These are phyloP conservation scores for Syngnathus scovelli DNA, from an alignment of 2,113 vertebrate species.

Conservation along the genomic window DNA sequence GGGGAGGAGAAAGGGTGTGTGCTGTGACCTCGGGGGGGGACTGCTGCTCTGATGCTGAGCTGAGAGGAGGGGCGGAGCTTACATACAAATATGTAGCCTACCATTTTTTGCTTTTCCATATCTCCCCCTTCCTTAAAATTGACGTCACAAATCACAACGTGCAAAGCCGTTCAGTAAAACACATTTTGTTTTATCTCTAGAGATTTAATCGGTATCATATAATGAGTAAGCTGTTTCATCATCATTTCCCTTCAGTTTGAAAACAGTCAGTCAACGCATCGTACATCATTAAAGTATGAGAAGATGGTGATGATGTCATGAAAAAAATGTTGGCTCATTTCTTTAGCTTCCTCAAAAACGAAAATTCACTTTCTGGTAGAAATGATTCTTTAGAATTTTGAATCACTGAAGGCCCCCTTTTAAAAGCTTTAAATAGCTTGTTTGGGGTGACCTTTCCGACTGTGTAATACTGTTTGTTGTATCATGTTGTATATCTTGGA, in stretches of 20 bases:
- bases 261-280: background rate
- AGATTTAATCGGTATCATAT: background rate
- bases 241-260: background rate
- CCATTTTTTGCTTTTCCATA: background rate
- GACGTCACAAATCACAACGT: background rate
- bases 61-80: constrained; percentile 23
- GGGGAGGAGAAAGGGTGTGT: constrained; percentile 1
- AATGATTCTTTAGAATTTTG: background rate
- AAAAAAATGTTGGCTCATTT: background rate
- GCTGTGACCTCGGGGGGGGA: constrained; percentile 38
- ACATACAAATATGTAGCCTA: background rate
- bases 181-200: background rate
- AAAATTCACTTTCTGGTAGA: background rate
- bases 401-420: background rate
- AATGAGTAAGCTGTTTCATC: constrained; percentile 2
- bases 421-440: too few relatives aligned
- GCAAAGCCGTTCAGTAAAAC: background rate
- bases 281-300: background rate
- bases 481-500: too few relatives aligned
- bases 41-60: constrained; percentile 15
- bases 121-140: background rate
- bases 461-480: too few relatives aligned
- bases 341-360: background rate
- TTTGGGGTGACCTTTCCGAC: too few relatives aligned
- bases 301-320: background rate